Percentiles rank a stretch among this genome's conserved stretches.
phyloP scores from a whole-genome alignment of 2,113 vertebrate species.

The Platysternon megacephalum region DNA sequence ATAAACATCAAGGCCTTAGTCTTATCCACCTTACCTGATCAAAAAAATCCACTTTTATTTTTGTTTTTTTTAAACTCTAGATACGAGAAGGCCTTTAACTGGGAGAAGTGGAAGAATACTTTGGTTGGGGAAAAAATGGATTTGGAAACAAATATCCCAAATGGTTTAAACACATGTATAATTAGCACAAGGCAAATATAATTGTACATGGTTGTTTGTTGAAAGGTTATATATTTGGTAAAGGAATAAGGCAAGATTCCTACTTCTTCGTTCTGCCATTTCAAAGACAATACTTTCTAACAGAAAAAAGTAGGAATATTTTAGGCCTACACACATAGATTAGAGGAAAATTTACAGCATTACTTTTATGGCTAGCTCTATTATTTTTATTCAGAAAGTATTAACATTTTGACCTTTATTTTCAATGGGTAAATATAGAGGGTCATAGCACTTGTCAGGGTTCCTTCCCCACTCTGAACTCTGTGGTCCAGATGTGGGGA shows the following conservation, averaged over 20 bases:
- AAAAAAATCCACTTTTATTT: background rate
- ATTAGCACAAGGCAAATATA: background rate
- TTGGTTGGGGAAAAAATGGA: background rate
- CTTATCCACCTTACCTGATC: background rate
- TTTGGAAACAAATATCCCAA: background rate
- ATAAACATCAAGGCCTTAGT: background rate
- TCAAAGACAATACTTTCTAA: background rate
- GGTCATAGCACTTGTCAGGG: background rate
- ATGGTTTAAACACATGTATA: background rate
- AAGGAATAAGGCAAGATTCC: background rate
- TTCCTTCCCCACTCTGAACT: too few relatives aligned
- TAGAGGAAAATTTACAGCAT: background rate
- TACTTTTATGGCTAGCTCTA: background rate
- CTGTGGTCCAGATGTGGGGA: too few relatives aligned
- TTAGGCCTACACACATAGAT: background rate
- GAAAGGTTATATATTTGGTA: background rate
- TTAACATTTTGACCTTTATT: background rate
- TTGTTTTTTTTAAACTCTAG: background rate
- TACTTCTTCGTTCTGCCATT: background rate
- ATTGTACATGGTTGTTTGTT: background rate
- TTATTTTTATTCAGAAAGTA: background rate
- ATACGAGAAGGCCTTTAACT: background rate
- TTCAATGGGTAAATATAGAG: background rate
- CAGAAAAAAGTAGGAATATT: background rate
- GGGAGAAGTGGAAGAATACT: background rate